Base-by-base conservation (phyloP, 92 coral and sea anemone genomes). In the Siderastrea siderea region DNA sequence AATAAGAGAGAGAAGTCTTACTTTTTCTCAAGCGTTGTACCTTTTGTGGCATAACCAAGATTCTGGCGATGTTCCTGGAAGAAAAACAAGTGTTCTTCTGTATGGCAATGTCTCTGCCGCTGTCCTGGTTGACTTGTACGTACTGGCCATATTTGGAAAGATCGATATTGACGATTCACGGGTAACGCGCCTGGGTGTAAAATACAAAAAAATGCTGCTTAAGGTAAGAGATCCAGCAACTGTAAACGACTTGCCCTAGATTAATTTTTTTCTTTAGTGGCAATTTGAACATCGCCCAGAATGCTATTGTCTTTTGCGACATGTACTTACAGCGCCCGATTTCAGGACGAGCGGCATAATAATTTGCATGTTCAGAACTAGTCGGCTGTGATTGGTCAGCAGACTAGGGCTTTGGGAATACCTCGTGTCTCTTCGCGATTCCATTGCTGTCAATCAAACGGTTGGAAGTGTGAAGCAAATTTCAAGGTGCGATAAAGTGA, bases 31-130 rank as follows among this genome's bases (percentile, higher is more conserved):
- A 88, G 92, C 95, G 7, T 90, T 92, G 70, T 93, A 94, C 51
- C 93, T 96, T 49, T 82, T 96, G 45, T 96, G 99, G 99, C 99
- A 96, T 76, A 55, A 88, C 60, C 95, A 91, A 45, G 71, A 75
- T 2, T 81, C 95, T 5, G 98, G 98, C 8, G 98, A 93, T 50
- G 94, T 90, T 12, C 87, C 86, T 1, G 98, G 98, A 7, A 82
- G 95, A 52, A 88, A 76, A 44, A 55, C 89, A 0, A 92, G 90
- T 44, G 92, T 90, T 19, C 77, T 80, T 1, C 85, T 87, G 1
- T 93, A 78, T 9, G 87, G 83, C 2, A 88, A 88, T 1, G 89
- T 93, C 3, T 84, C 90, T 9, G 95, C 91, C 4, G 92, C 96
- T 45, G 94, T 85, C 5, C 71, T 94, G 6, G 57, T 92, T 6